phyloP scores from a whole-genome alignment of 2,113 vertebrate genomes.

The Reinhardtius hippoglossoides region DNA sequence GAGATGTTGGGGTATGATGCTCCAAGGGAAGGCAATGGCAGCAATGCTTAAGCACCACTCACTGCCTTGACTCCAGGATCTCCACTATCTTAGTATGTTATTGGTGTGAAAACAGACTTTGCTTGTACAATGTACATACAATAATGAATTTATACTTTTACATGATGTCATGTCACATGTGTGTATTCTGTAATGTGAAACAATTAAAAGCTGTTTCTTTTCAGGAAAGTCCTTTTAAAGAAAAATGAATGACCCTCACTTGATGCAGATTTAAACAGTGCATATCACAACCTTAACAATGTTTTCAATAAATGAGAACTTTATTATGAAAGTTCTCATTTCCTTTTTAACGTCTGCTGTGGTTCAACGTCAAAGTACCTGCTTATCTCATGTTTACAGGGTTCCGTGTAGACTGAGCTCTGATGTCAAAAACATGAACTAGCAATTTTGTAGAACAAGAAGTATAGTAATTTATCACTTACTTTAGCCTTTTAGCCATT shows the following conservation, averaged over 20 bases:
- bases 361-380: background rate
- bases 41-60: no score
- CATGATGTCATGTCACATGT: background rate
- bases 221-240: no score
- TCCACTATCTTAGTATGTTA: background rate
- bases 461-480: slow-evolving; percentile 55
- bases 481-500: slow-evolving; percentile 58
- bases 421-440: background rate
- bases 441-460: slow-evolving; percentile 19
- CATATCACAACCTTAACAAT: background rate
- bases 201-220: background rate
- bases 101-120: background rate
- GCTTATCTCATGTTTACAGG: background rate
- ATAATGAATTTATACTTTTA: background rate
- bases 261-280: background rate
- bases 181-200: background rate
- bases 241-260: no score
- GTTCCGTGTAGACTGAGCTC: background rate
- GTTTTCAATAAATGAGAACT: background rate
- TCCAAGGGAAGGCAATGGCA: no score
- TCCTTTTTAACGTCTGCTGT: background rate
- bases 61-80: no score
- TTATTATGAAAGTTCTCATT: no score
- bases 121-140: background rate
- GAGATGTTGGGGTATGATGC: no score